Evolutionary conservation across 2,113 vertebrate genomes (phyloP).

Genomic region (Mormyrus lacerda): DNA sequence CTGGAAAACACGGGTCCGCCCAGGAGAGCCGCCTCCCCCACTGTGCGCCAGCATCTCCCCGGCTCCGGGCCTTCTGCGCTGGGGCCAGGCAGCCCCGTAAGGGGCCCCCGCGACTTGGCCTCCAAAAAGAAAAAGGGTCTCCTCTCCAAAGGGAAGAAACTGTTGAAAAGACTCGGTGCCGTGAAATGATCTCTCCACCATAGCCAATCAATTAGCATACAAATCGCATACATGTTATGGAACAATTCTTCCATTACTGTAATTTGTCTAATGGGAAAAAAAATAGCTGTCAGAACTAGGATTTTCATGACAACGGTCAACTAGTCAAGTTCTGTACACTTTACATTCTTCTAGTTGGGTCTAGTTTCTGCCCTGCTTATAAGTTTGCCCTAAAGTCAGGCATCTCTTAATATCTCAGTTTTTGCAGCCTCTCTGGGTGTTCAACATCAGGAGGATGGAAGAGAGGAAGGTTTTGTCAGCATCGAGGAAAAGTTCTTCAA

Average conservation of each 20-base stretch:
- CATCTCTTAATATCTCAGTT: background rate
- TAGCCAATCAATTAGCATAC: slow-evolving; percentile 53
- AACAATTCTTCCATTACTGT: slow-evolving; percentile 25
- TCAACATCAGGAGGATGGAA: background rate
- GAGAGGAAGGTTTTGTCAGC: background rate
- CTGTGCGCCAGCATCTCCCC: slow-evolving; percentile 69
- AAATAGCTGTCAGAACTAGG: slow-evolving; percentile 57
- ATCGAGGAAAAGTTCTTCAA: background rate
- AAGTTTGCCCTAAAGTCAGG: slow-evolving; percentile 1
- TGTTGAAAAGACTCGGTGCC: slow-evolving; percentile 83
- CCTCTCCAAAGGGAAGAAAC: slow-evolving; percentile 91
- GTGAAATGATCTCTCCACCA: slow-evolving; percentile 69
- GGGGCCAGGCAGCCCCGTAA: slow-evolving; percentile 78
- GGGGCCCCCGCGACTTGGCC: slow-evolving; percentile 79
- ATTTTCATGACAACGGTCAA: slow-evolving; percentile 64
- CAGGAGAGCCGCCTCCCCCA: slow-evolving; percentile 81
- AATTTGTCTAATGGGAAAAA: slow-evolving; percentile 15
- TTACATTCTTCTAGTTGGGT: slow-evolving; percentile 33
- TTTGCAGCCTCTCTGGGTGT: slow-evolving; percentile 13
- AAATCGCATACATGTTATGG: slow-evolving; percentile 37
- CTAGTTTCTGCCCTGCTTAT: background rate
- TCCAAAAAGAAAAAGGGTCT: slow-evolving; percentile 92
- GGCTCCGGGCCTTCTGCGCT: slow-evolving; percentile 71
- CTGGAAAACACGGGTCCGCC: slow-evolving; percentile 80
- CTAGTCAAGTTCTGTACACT: slow-evolving; percentile 48